Evolutionary conservation across 2,113 vertebrate species (phyloP).

Genomic region (Mesocricetus auratus): DNA sequence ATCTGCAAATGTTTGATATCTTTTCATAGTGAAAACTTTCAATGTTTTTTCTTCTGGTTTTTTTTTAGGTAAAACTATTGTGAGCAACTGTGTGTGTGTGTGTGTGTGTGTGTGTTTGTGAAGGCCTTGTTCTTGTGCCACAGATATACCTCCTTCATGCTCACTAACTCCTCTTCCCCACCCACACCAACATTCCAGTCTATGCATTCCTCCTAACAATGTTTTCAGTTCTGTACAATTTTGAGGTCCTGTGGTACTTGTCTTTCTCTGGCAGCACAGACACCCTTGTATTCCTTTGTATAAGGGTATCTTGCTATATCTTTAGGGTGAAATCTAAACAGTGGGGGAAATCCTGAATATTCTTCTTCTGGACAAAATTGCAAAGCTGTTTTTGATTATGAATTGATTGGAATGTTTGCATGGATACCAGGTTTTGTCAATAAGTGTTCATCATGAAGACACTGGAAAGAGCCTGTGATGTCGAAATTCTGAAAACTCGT

Average conservation of each 20-base stretch:
- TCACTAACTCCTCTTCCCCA: rapidly evolving
- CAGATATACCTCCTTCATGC: background rate
- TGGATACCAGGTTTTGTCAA: background rate
- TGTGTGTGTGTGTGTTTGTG: background rate
- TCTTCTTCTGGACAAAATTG: background rate
- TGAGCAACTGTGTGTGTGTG: background rate
- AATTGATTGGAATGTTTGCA: too few relatives aligned
- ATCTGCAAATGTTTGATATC: background rate
- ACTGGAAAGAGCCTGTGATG: background rate
- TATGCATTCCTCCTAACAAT: background rate
- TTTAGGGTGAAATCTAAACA: background rate
- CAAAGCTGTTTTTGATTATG: background rate
- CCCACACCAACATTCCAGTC: background rate
- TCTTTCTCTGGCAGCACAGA: background rate
- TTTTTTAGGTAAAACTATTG: background rate
- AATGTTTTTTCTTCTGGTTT: background rate
- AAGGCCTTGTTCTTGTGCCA: too few relatives aligned
- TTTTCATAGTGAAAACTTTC: background rate
- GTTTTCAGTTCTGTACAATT: background rate
- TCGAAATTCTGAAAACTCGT: background rate
- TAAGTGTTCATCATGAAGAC: background rate
- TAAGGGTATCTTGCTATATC: background rate
- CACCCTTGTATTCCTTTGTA: background rate
- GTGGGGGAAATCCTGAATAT: background rate
- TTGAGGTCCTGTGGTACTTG: background rate